Base-by-base conservation (phyloP, 1,140 invertebrate species). In the Macrosteles quadrilineatus region DNA sequence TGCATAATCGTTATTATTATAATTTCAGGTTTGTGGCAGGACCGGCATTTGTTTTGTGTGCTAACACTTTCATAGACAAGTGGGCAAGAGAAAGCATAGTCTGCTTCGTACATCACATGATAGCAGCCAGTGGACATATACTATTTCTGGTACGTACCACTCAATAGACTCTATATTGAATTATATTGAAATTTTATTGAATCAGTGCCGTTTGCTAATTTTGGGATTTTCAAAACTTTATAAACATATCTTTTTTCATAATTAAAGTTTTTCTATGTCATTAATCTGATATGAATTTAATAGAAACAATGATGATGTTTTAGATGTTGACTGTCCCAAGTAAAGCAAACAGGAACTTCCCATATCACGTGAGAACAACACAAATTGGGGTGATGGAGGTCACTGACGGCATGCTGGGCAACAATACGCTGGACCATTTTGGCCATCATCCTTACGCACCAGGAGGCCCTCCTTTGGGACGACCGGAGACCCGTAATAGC, bases 11-110 rank as follows among this genome's bases (percentile, higher is more conserved):
- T 4, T 36, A 36, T 36, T 36, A 36, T 36, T 36, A 36, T 36
- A 6, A 14, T 74, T 72, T 11, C 71, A 88, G 86, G 86, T 90
- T 94, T 80, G 86, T 90, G 75, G 88, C 92, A 1, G 90, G 89
- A 1, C 92, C 92, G 0, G 80, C 91, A 1, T 87, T 93, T 47
- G 90, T 95, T 65, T 76, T 97, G 0, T 87, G 91, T n/a, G 89
- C 92, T 0, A 94, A 93, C 76, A 86, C 88, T 71, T 87, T 91
- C 55, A 88, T 97, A 64, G 91, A 94, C 79, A 89, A 90, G 80
- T 97, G 94, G 94, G 88, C 95, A n/a, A 80, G 95, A 72, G 94
- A 96, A 77, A 96, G 93, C 75, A 88, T 95, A 0, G 91, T 95
- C 0, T 91, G 89, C 72, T 91, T 88, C 14, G 90, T 94, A 2